Percentiles rank a stretch among this genome's conserved stretches.
These are phyloP conservation scores for Athalia circularis DNA, from an alignment of 2,888 invertebrate species.

Conservation along the genomic window DNA sequence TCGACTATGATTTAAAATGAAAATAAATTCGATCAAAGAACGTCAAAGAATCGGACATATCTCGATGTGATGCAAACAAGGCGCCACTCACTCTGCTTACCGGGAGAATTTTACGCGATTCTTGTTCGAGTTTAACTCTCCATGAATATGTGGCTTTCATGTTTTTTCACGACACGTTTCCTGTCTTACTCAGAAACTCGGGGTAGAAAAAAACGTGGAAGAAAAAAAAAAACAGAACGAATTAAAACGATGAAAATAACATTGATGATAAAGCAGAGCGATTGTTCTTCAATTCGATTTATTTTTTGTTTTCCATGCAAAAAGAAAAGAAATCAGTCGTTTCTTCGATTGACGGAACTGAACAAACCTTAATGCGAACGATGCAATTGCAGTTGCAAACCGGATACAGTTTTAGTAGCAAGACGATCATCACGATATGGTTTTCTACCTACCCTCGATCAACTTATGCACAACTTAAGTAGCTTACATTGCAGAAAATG, in stretches of 20 bases:
- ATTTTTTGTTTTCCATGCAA: no score
- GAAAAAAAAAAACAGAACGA: no score
- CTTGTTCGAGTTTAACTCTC: background rate
- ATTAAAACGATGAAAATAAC: no score
- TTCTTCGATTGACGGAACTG: background rate
- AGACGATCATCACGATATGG: constrained; percentile 13
- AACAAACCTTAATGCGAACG: background rate
- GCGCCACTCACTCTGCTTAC: constrained; percentile 1
- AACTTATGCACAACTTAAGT: background rate
- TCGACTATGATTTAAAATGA: constrained; percentile 21
- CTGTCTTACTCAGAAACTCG: background rate
- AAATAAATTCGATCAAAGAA: constrained; percentile 21
- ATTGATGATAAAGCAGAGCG: no score
- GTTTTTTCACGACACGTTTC: background rate
- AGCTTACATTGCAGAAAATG: no score
- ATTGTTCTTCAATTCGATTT: no score
- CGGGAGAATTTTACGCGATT: background rate
- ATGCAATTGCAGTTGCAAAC: background rate
- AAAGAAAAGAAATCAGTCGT: background rate
- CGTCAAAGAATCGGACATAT: constrained; percentile 6
- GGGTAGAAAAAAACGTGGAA: background rate
- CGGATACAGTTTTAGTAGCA: background rate
- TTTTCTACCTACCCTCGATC: background rate
- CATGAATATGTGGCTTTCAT: constrained; percentile 12
- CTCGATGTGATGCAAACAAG: constrained; percentile 23